Percentiles rank a stretch among this genome's conserved stretches.
Evolutionary conservation across 2,888 invertebrate genomes (phyloP).

Genomic region (Carpatolechia fugitivella): DNA sequence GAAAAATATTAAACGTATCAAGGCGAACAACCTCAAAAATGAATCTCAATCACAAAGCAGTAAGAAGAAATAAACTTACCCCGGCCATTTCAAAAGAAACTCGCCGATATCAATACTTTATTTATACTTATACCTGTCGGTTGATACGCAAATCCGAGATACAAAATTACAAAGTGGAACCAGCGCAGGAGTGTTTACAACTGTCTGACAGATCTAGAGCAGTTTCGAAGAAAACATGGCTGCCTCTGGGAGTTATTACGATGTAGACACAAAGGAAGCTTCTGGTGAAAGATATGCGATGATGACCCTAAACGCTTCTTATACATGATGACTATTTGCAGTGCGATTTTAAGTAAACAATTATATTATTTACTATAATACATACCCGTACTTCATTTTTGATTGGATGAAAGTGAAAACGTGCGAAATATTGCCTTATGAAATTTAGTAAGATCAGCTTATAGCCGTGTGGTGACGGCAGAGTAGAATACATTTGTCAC

Average conservation of each 20-base stretch:
- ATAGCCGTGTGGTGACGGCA: too few species aligned
- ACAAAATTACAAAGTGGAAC: neutral
- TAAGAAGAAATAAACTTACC: neutral
- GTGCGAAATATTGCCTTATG: too few species aligned
- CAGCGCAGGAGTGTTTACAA: neutral
- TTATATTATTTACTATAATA: too few species aligned
- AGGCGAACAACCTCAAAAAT: neutral
- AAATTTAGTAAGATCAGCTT: too few species aligned
- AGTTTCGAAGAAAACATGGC: neutral
- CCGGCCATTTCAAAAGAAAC: neutral
- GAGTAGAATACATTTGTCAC: too few species aligned
- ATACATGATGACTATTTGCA: too few species aligned
- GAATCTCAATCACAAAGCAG: neutral
- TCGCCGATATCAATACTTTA: neutral
- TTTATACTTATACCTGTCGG: neutral
- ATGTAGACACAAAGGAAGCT: neutral
- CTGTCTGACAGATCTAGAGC: constrained; percentile 7
- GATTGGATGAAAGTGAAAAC: too few species aligned
- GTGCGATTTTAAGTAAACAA: too few species aligned
- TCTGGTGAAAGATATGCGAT: neutral
- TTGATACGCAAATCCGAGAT: neutral
- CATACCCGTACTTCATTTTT: too few species aligned
- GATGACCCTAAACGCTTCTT: too few species aligned
- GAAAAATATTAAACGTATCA: neutral
- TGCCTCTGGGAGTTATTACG: neutral